phyloP scores from a whole-genome alignment of 2,888 invertebrate genomes.

The Flabesymbios commensalis region DNA sequence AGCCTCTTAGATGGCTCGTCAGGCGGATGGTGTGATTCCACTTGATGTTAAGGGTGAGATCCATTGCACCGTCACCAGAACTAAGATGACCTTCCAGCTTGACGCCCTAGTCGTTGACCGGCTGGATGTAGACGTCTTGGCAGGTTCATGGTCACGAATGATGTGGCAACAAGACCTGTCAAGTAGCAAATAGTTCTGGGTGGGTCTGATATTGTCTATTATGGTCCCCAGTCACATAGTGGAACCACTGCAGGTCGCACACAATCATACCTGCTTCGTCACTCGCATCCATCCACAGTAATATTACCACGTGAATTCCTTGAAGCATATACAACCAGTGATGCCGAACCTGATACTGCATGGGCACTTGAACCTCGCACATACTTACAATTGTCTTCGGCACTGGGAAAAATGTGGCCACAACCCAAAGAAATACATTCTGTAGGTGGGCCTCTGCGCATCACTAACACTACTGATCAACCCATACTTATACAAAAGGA shows the following conservation, averaged over 20 bases:
- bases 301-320: constrained; percentile 4
- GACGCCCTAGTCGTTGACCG: not conserved
- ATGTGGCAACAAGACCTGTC: constrained; percentile 1
- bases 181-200: not conserved
- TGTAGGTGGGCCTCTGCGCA: no score
- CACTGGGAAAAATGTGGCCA: no score
- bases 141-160: not conserved
- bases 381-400: no score
- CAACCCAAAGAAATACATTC: no score
- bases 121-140: constrained; percentile 3
- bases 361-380: no score
- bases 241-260: not conserved
- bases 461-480: no score
- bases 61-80: not conserved
- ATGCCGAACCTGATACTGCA: no score
- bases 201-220: constrained; percentile 3
- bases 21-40: constrained; percentile 1
- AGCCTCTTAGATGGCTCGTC: not conserved
- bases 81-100: not conserved
- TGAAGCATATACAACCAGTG: no score
- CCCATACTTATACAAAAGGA: no score
- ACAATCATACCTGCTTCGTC: not conserved
- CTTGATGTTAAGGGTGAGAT: not conserved
- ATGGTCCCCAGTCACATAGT: not conserved
- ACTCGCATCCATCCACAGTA: not conserved